phyloP scores from a whole-genome alignment of 2,113 vertebrate species.

The Procavia capensis region DNA sequence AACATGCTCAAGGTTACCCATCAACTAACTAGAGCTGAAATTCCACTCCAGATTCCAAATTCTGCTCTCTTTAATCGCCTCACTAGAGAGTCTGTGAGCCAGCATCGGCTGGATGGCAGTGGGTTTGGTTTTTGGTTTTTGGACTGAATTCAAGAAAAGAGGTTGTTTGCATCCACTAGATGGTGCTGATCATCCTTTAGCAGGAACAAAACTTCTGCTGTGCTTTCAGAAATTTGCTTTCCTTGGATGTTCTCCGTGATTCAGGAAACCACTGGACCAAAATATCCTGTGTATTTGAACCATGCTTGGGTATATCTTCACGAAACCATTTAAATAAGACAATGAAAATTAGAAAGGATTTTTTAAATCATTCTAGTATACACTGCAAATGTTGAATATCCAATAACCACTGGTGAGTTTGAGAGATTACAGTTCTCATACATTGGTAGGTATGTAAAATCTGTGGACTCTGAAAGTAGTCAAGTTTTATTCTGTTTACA shows the following conservation, averaged over 20 bases:
- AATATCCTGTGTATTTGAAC: constrained; percentile 37
- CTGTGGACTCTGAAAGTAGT: not conserved
- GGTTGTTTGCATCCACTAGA: constrained; percentile 70
- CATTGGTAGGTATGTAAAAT: not conserved
- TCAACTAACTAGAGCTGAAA: not conserved
- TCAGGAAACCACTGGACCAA: constrained; percentile 16
- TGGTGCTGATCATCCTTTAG: constrained; percentile 67
- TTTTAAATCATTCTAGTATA: not conserved
- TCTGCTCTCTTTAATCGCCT: not conserved
- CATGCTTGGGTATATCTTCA: constrained; percentile 23
- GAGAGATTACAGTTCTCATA: not conserved
- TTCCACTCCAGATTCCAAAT: not conserved
- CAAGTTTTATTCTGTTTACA: not conserved
- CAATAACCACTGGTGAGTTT: not conserved
- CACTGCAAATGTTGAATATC: not conserved
- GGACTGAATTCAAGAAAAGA: not conserved
- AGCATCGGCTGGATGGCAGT: no score
- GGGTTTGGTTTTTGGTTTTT: no score
- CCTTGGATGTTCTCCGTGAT: constrained; percentile 34
- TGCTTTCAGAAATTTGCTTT: not conserved
- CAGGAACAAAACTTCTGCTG: not conserved
- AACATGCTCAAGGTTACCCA: not conserved
- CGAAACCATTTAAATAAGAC: constrained; percentile 26
- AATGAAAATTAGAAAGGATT: constrained; percentile 16
- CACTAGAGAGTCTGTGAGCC: no score